Base-by-base conservation (phyloP, 2,888 invertebrate genomes). In the Ectropis crepuscularia region DNA sequence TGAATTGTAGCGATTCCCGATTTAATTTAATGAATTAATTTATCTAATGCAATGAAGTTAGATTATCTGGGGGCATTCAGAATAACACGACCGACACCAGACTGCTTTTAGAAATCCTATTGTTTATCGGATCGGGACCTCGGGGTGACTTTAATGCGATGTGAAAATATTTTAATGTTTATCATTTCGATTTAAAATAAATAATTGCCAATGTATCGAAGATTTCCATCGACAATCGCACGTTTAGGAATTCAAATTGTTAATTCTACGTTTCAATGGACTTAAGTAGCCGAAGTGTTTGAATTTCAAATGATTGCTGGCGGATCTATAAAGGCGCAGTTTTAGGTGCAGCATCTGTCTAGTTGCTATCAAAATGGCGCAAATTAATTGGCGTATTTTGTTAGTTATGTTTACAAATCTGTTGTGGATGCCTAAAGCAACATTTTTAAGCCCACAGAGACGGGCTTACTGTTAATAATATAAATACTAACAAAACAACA, bases 11-110 rank as follows among this genome's bases (percentile, higher is more conserved):
- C 80, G 81, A 82, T 81, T 77, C 76, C 73, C 72, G 85, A 84
- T 86, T 87, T 77, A 86, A 83, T 85, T 85, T 84, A 87, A 86
- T 87, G 86, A 86, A 87, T 88, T 87, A 87, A 90, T 88, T 88
- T 83, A 77, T 77, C 79, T 78, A 77, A 74, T 73, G 71, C 72
- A 70, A 66, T 67, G 61, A 63, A 67, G 66, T 68, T 53, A 74
- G 76, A 79, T 80, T 74, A 80, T 78, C 76, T 72, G 61, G 38
- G 55, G 69, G 60, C 69, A 64, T 71, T 74, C 71, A 73, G 70
- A 73, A 74, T 73, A 77, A 76, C 78, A 77, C 48, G 71, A 53
- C 58, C 67, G 67, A 70, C 60, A 62, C 59, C 49, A 63, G 67
- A 57, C 65, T 58, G 53, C 57, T 66, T 54, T 61, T 62, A 68